Percentiles rank a stretch among this genome's conserved stretches.
Evolutionary conservation across 2,797 vertebrate genomes (phyloP).

Genomic region (Florisuga fusca): DNA sequence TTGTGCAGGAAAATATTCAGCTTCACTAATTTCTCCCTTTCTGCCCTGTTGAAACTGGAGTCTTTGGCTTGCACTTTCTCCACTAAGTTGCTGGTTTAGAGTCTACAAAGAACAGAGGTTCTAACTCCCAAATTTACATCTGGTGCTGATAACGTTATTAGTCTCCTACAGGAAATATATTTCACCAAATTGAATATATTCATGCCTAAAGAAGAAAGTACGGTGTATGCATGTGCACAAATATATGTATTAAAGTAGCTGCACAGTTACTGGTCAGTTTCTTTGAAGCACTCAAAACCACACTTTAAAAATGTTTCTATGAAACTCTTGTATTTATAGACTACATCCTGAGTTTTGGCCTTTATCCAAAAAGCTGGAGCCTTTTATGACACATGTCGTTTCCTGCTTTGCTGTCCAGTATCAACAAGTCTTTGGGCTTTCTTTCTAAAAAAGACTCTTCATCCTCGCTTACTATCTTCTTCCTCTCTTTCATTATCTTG

Average conservation of each 20-base stretch:
- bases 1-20: neutral
- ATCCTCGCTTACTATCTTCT: neutral
- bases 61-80: neutral
- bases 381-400: slow-evolving; percentile 1
- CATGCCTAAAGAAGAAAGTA: neutral
- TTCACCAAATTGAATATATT: neutral
- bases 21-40: neutral
- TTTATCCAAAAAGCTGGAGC: neutral
- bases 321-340: slow-evolving; percentile 37
- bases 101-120: neutral
- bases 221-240: neutral
- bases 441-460: slow-evolving; percentile 2
- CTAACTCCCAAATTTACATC: neutral
- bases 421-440: neutral
- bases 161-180: neutral
- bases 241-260: neutral
- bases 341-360: slow-evolving; percentile 15
- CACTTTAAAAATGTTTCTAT: neutral
- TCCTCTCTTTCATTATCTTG: slow-evolving; percentile 5
- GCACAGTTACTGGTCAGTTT: neutral
- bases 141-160: neutral
- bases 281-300: neutral
- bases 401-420: neutral
- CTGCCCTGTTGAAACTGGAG: neutral
- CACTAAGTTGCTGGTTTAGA: neutral